Base-by-base conservation (phyloP, 2,113 vertebrate genomes). In the Scalopus aquaticus region DNA sequence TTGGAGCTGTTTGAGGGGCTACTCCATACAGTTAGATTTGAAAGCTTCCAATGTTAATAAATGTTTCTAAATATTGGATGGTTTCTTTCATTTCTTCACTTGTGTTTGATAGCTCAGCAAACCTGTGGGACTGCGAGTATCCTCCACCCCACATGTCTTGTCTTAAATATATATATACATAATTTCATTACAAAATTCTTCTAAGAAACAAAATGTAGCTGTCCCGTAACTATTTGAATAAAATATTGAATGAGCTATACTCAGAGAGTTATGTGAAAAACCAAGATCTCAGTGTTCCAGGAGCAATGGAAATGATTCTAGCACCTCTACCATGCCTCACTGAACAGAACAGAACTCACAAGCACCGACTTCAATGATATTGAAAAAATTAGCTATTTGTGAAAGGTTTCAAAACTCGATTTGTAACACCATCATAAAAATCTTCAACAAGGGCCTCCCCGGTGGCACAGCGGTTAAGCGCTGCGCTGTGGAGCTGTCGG, bases 31-130 rank as follows among this genome's bases (percentile, higher is more conserved):
- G 95, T 98, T 98, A 37, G 97, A 97, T 97, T 97, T 97, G 95
- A 95, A 97, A 96, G 95, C 97, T 96, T 96, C 95, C 97, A 96
- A 97, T 98, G 97, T 98, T 98, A 98, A 98, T 98, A n/a, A n/a
- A n/a, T 98, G 98, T 98, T 98, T 94, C 95, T 98, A 97, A 98
- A 95, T 98, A 99, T 98, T 98, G 98, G 98, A 98, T 98, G 98
- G 98, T 98, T 98, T 97, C 97, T 85, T 98, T 98, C 97, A 98
- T 97, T 98, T 96, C 97, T 97, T 96, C 95, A 98, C 97, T 96
- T 97, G 86, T 98, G 97, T 97, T 96, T 96, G 95, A 95, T 97
- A 98, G 98, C 88, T 95, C 93, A 98, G 96, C 97, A 95, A 97
- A 97, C 64, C 95, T 64, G 91, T 97, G 97, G 93, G 93, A 98